phyloP scores from a whole-genome alignment of 2,113 vertebrate genomes.

The Mustela nigripes region DNA sequence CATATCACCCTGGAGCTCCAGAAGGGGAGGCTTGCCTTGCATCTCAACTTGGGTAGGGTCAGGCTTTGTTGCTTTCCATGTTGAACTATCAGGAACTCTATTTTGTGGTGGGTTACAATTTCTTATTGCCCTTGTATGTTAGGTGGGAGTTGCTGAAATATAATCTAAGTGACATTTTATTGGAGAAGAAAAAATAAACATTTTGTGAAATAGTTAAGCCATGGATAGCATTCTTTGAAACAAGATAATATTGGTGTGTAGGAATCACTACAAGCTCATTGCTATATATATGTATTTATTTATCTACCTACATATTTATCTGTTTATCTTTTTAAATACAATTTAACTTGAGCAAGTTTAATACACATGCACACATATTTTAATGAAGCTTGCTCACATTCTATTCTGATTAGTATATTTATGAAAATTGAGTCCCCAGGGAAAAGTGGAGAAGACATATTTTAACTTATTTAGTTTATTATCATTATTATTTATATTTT shows the following conservation, averaged over 20 bases:
- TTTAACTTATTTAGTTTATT: background rate
- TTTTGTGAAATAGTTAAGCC: background rate
- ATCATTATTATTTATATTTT: too few species aligned
- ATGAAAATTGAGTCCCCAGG: background rate
- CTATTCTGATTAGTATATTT: background rate
- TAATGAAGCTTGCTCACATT: background rate
- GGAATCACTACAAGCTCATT: background rate
- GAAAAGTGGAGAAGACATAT: background rate
- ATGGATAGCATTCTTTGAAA: background rate
- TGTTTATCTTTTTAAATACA: background rate
- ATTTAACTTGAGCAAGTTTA: background rate
- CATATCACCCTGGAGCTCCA: conserved; percentile 97
- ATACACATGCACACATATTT: background rate
- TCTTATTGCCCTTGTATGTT: too few species aligned
- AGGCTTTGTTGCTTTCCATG: background rate
- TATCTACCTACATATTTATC: background rate
- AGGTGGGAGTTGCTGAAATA: background rate
- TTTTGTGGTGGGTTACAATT: background rate
- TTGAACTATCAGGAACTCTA: fast-evolving
- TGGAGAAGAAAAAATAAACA: background rate
- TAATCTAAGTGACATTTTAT: background rate
- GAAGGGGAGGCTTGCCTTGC: conserved; percentile 93
- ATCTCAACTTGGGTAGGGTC: conserved; percentile 94
- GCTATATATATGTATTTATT: background rate
- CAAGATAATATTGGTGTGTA: background rate